Evolutionary conservation across 92 coral and sea anemone genomes (phyloP).

Genomic region (Umimayanthus kanabou): DNA sequence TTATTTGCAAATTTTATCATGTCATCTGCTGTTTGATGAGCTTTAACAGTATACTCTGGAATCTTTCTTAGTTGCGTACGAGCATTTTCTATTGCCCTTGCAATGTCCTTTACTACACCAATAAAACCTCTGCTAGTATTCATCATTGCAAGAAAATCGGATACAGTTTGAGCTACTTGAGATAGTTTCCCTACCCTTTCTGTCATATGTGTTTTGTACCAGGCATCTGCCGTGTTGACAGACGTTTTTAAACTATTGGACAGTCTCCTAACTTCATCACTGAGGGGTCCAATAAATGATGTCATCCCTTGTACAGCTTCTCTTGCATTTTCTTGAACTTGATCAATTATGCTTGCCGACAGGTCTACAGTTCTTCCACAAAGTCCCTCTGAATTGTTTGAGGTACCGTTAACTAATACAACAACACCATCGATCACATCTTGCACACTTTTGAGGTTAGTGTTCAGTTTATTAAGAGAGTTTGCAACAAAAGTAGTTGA

Average conservation of each 20-base stretch:
- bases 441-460: slow-evolving; percentile 49
- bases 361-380: slow-evolving; percentile 62
- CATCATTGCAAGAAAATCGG: slow-evolving; percentile 65
- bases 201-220: slow-evolving; percentile 72
- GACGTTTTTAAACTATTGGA: slow-evolving; percentile 55
- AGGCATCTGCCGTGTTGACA: slow-evolving; percentile 54
- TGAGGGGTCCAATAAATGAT: slow-evolving; percentile 57
- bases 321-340: slow-evolving; percentile 62
- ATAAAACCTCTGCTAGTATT: slow-evolving; percentile 65
- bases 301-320: slow-evolving; percentile 61
- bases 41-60: slow-evolving; percentile 66
- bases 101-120: slow-evolving; percentile 53
- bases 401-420: slow-evolving; percentile 65
- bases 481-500: slow-evolving; percentile 58
- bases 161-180: slow-evolving; percentile 55
- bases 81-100: slow-evolving; percentile 45
- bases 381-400: slow-evolving; percentile 55
- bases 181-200: slow-evolving; percentile 60
- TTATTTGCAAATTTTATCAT: slow-evolving; percentile 62
- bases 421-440: slow-evolving; percentile 52
- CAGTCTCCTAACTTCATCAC: slow-evolving; percentile 44
- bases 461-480: slow-evolving; percentile 50
- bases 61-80: slow-evolving; percentile 57
- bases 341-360: slow-evolving; percentile 71
- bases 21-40: slow-evolving; percentile 65